Evolutionary conservation across 1,140 invertebrate genomes (phyloP).

Genomic region (Trichonephila clavata): DNA sequence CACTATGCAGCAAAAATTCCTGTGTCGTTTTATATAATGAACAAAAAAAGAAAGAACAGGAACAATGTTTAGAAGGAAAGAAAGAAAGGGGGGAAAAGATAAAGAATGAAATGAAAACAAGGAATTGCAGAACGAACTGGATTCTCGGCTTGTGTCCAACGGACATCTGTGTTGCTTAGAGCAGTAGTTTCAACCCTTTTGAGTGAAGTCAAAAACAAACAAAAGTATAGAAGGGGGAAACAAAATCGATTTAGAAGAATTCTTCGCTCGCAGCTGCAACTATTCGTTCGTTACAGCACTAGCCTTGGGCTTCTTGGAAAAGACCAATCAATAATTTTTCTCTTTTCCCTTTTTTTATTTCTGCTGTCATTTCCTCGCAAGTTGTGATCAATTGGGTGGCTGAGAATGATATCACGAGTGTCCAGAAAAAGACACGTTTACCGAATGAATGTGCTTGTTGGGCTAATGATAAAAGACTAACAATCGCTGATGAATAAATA

Average conservation of each 20-base stretch:
- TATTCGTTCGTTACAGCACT: conserved; percentile 52
- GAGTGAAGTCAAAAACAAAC: conserved; percentile 20
- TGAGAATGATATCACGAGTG: conserved; percentile 57
- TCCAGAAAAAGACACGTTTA: conserved; percentile 59
- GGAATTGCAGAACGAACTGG: conserved; percentile 8
- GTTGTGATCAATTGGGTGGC: conserved; percentile 66
- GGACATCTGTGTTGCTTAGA: conserved; percentile 51
- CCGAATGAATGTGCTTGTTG: conserved; percentile 55
- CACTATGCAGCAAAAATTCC: neutral
- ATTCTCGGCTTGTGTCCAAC: conserved; percentile 11
- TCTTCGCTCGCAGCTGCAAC: conserved; percentile 27
- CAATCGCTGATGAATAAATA: conserved; percentile 68
- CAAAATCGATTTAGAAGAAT: conserved; percentile 9
- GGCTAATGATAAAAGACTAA: conserved; percentile 57
- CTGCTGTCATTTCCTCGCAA: conserved; percentile 53
- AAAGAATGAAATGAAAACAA: neutral
- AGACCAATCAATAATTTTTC: conserved; percentile 72
- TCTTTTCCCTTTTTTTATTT: conserved; percentile 21
- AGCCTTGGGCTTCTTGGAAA: conserved; percentile 53
- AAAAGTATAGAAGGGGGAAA: conserved; percentile 15
- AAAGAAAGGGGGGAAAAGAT: neutral
- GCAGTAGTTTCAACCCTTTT: conserved; percentile 52
- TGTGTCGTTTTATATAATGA: conserved; percentile 9
- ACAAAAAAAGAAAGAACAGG: neutral
- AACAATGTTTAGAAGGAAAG: neutral